Evolutionary conservation across 2,797 vertebrate genomes (phyloP), one percentile per base, ranked within the genome.

Genomic region (Dallia pectoralis): DNA sequence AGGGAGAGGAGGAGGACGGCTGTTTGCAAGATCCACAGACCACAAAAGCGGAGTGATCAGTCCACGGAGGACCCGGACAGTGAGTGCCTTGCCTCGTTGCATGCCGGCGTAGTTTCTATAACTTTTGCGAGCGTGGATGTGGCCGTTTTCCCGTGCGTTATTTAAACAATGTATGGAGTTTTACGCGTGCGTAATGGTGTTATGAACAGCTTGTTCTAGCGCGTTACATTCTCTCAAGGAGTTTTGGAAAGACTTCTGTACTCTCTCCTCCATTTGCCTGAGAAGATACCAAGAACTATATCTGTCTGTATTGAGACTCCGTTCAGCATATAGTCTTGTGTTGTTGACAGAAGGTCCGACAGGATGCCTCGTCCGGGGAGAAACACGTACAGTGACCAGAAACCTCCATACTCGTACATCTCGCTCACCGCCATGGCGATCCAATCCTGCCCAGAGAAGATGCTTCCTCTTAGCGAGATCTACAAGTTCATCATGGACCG

Each of bases 401-500:
- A 99, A 82, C 97, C 97, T 1, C 97, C 97, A 32, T 99, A 98
- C 84, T 98, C 97, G 0, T 98, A 99, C 89, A 98, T 99, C 87
- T 98, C 97, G 15, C 93, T 99, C 76, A 99, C 97, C 73, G 97
- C 97, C 84, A 99, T 99, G 97, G 97, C 97, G 75, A 98, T 98
- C 87, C 97, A 99, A 93, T 95, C 96, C 90, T 96, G 95, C 74
- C 95, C 96, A 51, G 97, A 99, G 90, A 99, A 99, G 94, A 99
- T 99, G 97, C 92, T 99, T 61, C 97, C 97, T 0, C 93, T 99
- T 69, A 98, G 96, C 79, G 97, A 98, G 89, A 99, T 98, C 85
- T 99, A 99, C 91, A 96, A 96, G 93, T 98, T 99, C 92, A 98
- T 99, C 88, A 98, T 98, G 96, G 97, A 99, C 84, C 93, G 97